These are phyloP conservation scores for Parazoanthus atlanticus DNA, from an alignment of 92 coral and sea anemone genomes.

Conservation along the genomic window DNA sequence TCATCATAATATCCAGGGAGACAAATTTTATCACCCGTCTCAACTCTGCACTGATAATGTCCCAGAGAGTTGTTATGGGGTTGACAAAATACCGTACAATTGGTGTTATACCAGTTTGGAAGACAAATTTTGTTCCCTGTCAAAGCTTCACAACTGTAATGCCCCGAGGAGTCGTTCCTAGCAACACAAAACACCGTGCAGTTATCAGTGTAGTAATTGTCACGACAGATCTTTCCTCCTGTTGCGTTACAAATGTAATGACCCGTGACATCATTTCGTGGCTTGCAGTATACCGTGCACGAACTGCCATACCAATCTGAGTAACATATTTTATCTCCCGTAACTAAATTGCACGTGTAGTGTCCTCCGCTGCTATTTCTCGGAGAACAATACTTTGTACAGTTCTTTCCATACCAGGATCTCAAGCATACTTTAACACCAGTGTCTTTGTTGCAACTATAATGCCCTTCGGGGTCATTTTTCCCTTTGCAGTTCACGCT, in stretches of 20 bases:
- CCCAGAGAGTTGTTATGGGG: slow-evolving; percentile 62
- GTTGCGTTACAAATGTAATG: slow-evolving; percentile 73
- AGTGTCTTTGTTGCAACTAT: slow-evolving; percentile 50
- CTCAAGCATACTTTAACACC: slow-evolving; percentile 67
- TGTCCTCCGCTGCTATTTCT: slow-evolving; percentile 65
- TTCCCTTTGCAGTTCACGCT: slow-evolving; percentile 54
- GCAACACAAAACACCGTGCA: slow-evolving; percentile 55
- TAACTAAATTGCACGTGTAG: slow-evolving; percentile 60
- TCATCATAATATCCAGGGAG: slow-evolving; percentile 60
- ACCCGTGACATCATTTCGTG: slow-evolving; percentile 76
- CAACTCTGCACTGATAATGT: slow-evolving; percentile 57
- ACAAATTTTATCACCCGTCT: slow-evolving; percentile 64
- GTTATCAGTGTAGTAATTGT: slow-evolving; percentile 56
- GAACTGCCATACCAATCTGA: slow-evolving; percentile 76
- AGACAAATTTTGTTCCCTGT: slow-evolving; percentile 73
- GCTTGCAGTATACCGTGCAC: slow-evolving; percentile 67
- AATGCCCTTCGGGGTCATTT: slow-evolving; percentile 58
- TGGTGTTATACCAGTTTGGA: slow-evolving; percentile 62
- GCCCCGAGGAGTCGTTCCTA: slow-evolving; percentile 53
- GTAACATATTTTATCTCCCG: slow-evolving; percentile 66
- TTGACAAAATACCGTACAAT: slow-evolving; percentile 72
- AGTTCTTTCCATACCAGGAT: slow-evolving; percentile 73
- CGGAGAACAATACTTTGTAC: slow-evolving; percentile 55
- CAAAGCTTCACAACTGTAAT: slow-evolving; percentile 64
- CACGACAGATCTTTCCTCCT: slow-evolving; percentile 64